Evolutionary conservation across 2,113 vertebrate genomes (phyloP).

Genomic region (Acrocephalus arundinaceus): DNA sequence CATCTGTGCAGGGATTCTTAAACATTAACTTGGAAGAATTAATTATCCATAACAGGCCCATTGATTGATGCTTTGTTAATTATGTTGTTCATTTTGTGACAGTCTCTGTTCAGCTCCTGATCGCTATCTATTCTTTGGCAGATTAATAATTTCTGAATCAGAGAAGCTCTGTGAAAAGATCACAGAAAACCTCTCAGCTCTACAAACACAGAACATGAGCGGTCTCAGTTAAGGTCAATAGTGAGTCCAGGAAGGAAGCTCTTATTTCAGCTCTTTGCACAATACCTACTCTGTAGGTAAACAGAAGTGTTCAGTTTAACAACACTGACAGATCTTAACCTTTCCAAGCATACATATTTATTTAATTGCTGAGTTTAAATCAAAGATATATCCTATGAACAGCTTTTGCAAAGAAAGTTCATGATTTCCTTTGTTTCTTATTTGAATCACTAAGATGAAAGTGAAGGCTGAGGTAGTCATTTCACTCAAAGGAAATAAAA

Average conservation of each 20-base stretch:
- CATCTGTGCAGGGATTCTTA: background rate
- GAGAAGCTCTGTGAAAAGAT: conserved; percentile 47
- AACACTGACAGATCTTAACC: conserved; percentile 20
- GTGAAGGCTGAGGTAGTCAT: background rate
- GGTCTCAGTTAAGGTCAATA: background rate
- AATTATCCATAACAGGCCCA: background rate
- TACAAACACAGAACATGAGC: conserved; percentile 30
- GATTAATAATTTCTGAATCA: conserved; percentile 51
- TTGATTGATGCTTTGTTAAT: conserved; percentile 2
- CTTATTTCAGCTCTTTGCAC: conserved; percentile 44
- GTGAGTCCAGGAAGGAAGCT: conserved; percentile 5
- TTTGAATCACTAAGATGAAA: conserved; percentile 2
- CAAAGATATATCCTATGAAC: conserved; percentile 13
- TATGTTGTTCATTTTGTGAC: background rate
- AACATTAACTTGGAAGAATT: background rate
- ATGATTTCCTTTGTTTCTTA: conserved; percentile 21
- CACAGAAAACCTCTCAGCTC: background rate
- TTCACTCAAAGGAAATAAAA: conserved; percentile 39
- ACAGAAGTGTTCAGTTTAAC: conserved; percentile 41
- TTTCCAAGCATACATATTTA: conserved; percentile 42
- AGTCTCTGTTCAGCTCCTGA: background rate
- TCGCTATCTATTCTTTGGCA: background rate
- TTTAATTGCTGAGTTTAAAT: conserved; percentile 24
- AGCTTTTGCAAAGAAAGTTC: conserved; percentile 16
- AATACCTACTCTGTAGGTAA: conserved; percentile 59